Base-by-base conservation (phyloP, 2,888 invertebrate species). In the Aspidiotus rigidus region DNA sequence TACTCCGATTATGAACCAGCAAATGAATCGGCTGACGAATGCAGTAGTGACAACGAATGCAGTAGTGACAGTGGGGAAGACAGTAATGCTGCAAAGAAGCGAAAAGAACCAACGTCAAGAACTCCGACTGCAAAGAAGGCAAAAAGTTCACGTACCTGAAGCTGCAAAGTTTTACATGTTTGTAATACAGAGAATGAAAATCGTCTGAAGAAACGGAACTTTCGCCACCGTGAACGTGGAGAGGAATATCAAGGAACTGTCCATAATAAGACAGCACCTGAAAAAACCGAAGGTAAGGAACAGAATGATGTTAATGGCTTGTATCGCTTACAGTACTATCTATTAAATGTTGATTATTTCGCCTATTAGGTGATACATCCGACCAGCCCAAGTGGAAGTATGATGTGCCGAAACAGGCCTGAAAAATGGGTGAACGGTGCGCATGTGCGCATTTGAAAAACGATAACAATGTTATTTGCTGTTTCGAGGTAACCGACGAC, bases 261-360 rank as follows among this genome's bases (percentile, higher is more conserved):
- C 8, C 9, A 56, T 13, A 56, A 56, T 13, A 56, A 56, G 56
- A 56, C 56, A 56, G n/a, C n/a, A n/a, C n/a, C n/a, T n/a, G 11
- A 56, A 16, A 56, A 56, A 13, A 13, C 56, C 15, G 56, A 56
- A 56, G 56, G 56, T 56, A 56, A 56, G 56, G 15, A 56, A 10
- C 11, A 56, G 9, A 9, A 16, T 56, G 9, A 56, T 16, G 8
- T n/a, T 13, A 16, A 56, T n/a, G n/a, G n/a, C n/a, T n/a, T n/a
- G n/a, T n/a, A n/a, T n/a, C n/a, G n/a, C n/a, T n/a, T n/a, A n/a
- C n/a, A n/a, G n/a, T n/a, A n/a, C n/a, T n/a, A n/a, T n/a, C n/a
- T n/a, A n/a, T n/a, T n/a, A n/a, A n/a, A n/a, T n/a, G n/a, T n/a
- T n/a, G n/a, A n/a, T n/a, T n/a, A n/a, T n/a, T n/a, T n/a, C n/a